These are phyloP conservation scores for Platyrinchus mystaceus DNA, from an alignment of 2,797 vertebrate species.

Conservation along the genomic window DNA sequence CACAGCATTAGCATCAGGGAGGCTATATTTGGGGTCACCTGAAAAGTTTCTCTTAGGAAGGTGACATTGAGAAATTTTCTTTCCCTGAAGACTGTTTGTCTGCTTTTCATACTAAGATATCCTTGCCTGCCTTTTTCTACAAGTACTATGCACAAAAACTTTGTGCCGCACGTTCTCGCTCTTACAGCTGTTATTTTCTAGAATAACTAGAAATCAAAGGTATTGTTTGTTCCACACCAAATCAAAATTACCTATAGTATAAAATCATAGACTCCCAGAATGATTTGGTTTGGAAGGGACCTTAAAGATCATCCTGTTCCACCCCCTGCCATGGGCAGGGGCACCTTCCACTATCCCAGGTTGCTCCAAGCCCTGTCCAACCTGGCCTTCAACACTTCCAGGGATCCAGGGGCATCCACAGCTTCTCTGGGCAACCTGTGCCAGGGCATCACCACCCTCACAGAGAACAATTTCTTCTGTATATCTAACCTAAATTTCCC, in stretches of 20 bases:
- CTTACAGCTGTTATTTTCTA: neutral
- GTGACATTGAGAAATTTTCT: constrained; percentile 1
- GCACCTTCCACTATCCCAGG: neutral
- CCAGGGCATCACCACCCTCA: neutral
- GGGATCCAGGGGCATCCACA: neutral
- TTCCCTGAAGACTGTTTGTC: neutral
- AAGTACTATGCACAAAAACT: neutral
- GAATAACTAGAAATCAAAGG: neutral
- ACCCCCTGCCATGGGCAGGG: neutral
- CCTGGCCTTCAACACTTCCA: neutral
- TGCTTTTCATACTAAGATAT: neutral
- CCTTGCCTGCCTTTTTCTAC: neutral
- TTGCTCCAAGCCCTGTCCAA: rapidly evolving
- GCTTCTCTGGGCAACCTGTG: neutral
- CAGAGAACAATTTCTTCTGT: neutral
- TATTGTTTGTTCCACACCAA: neutral
- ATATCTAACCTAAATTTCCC: neutral
- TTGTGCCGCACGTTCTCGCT: neutral
- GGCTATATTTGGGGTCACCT: neutral
- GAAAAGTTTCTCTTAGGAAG: neutral
- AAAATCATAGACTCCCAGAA: neutral
- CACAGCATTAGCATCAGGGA: neutral
- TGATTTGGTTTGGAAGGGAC: neutral
- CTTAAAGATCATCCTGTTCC: neutral
- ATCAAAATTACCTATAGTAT: neutral